Evolutionary conservation across 2,888 invertebrate species (phyloP).

Genomic region (Lysandra bellargus): DNA sequence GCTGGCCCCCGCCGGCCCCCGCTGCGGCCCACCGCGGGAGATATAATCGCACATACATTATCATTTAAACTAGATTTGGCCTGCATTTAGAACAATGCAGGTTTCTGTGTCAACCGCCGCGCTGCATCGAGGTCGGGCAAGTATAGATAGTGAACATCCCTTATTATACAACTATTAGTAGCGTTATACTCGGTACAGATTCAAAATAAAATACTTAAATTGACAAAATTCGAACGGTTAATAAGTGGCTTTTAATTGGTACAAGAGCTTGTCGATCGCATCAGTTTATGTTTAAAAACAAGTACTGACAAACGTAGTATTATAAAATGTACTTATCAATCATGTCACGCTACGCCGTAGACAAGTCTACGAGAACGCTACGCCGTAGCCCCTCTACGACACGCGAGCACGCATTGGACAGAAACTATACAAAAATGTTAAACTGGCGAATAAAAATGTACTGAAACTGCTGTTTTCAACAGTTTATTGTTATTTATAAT

Average conservation of each 20-base stretch:
- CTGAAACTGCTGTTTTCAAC: no score
- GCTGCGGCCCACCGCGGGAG: slow-evolving; percentile 3
- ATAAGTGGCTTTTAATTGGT: no score
- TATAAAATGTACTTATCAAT: neutral
- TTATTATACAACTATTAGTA: neutral
- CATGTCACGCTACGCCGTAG: neutral
- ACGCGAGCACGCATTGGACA: neutral
- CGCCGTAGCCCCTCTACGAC: neutral
- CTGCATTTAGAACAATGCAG: slow-evolving; percentile 21
- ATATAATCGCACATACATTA: slow-evolving; percentile 19
- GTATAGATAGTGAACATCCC: neutral
- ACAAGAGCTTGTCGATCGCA: no score
- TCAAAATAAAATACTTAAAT: no score
- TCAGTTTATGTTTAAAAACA: no score
- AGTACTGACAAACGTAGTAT: neutral
- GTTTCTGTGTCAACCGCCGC: slow-evolving; percentile 9
- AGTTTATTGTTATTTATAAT: no score
- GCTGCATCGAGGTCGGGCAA: neutral
- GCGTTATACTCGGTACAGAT: no score
- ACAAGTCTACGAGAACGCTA: neutral
- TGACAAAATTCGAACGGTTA: neutral
- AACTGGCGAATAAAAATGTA: no score
- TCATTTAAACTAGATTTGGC: slow-evolving; percentile 16
- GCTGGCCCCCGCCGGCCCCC: neutral
- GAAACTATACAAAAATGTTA: no score